A percentile compares a stretch with the other conserved stretches of the same genome.
Evolutionary conservation across 2,797 vertebrate genomes (phyloP).

Genomic region (Gymnoscopelus microlampas): DNA sequence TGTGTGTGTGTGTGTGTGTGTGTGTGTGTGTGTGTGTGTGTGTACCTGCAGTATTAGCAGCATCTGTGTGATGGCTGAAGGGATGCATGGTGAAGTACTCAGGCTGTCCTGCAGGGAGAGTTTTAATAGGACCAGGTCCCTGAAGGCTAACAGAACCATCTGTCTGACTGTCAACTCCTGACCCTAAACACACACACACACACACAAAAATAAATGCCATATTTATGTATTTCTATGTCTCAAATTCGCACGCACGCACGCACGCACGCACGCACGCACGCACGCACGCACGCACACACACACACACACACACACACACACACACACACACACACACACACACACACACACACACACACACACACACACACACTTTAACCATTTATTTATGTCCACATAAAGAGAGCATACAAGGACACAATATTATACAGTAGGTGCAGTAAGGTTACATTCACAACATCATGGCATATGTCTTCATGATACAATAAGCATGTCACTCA

Average conservation of each 20-base stretch:
- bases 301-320: not conserved
- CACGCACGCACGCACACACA: not conserved
- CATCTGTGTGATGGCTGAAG: slow-evolving; percentile 92
- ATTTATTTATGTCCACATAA: no score
- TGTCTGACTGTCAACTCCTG: slow-evolving; percentile 95
- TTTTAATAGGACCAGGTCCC: slow-evolving; percentile 91
- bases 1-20: not conserved
- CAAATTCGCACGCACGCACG: not conserved
- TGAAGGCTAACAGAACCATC: slow-evolving; percentile 93
- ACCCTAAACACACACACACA: slow-evolving; percentile 78
- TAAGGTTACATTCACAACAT: no score
- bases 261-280: not conserved
- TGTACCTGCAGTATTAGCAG: slow-evolving; percentile 92
- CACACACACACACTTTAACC: not conserved
- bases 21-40: not conserved
- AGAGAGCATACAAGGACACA: no score
- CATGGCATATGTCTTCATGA: not conserved
- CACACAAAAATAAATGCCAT: not conserved
- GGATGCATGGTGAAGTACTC: slow-evolving; percentile 69
- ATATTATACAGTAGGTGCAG: no score
- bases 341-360: not conserved
- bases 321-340: not conserved
- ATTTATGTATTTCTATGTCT: no score
- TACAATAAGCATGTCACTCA: no score
- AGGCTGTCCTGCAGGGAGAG: slow-evolving; percentile 86